Evolutionary conservation across 2,797 vertebrate species (phyloP).

Genomic region (Notamacropus eugenii): DNA sequence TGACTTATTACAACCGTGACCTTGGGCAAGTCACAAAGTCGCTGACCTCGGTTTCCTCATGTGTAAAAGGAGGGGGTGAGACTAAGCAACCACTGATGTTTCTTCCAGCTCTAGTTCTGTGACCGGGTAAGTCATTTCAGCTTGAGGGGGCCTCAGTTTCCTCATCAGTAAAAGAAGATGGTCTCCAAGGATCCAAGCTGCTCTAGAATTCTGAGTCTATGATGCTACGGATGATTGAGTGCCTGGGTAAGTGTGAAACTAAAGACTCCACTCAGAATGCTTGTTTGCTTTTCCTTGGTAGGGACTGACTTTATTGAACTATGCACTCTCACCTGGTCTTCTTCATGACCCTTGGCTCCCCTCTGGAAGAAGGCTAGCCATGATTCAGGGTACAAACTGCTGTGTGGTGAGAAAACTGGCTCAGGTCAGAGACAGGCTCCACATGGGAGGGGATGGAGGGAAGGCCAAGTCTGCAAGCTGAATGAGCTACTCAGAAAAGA

Average conservation of each 20-base stretch:
- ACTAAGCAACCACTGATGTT: not conserved
- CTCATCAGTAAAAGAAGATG: not conserved
- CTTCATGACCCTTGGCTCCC: not conserved
- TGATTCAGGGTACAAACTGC: not conserved
- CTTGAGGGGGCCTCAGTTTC: not conserved
- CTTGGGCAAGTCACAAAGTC: not conserved
- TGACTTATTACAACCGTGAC: not conserved
- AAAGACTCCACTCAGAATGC: not conserved
- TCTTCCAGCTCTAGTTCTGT: not conserved
- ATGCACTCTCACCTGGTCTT: not conserved
- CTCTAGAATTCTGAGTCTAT: not conserved
- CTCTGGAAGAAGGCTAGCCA: not conserved
- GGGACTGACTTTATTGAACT: not conserved
- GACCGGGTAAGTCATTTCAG: not conserved
- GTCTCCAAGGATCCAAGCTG: not conserved
- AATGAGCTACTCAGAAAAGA: not conserved
- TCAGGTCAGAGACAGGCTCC: not conserved
- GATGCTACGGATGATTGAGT: not conserved
- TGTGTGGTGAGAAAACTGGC: not conserved
- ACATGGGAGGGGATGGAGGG: not conserved
- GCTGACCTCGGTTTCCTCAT: not conserved
- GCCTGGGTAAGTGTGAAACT: not conserved
- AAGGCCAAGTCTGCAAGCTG: not conserved
- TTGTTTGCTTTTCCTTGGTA: not conserved
- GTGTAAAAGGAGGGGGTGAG: not conserved